These are phyloP conservation scores for Atrichornis clamosus DNA, from an alignment of 2,113 vertebrate species.

Conservation along the genomic window DNA sequence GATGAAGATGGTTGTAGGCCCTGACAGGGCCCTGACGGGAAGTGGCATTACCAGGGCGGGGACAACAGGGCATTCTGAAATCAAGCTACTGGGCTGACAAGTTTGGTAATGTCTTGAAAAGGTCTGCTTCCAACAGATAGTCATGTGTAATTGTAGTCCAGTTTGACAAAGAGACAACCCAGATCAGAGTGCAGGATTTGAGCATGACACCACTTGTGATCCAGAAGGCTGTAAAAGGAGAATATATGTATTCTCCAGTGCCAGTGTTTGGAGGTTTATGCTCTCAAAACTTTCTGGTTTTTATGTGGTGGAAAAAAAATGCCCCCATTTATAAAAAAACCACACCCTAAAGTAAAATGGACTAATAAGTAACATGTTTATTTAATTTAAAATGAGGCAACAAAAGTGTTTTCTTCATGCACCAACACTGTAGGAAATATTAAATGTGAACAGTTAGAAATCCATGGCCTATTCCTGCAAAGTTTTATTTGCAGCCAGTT, in stretches of 20 bases:
- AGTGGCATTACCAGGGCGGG: not conserved
- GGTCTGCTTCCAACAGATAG: not conserved
- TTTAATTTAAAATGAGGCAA: not conserved
- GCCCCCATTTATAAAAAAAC: not conserved
- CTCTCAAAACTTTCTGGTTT: not conserved
- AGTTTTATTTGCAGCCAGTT: not conserved
- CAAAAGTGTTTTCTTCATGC: not conserved
- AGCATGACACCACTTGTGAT: not conserved
- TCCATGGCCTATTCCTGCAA: not conserved
- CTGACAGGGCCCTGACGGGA: not conserved
- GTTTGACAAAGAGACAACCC: not conserved
- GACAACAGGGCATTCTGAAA: not conserved
- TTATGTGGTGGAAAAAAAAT: not conserved
- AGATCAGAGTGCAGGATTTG: not conserved
- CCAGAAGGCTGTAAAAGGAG: not conserved
- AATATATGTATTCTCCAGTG: not conserved
- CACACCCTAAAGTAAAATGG: not conserved
- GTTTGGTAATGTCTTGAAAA: not conserved
- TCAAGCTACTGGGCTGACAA: not conserved
- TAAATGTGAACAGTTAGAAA: not conserved
- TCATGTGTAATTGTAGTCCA: not conserved
- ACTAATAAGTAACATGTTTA: not conserved
- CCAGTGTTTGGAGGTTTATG: not conserved
- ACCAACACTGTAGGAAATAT: not conserved
- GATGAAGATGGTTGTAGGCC: not conserved